Percentiles rank a stretch among this genome's conserved stretches.
phyloP scores from a whole-genome alignment of 2,888 invertebrate genomes.

The Andrena bicolor region DNA sequence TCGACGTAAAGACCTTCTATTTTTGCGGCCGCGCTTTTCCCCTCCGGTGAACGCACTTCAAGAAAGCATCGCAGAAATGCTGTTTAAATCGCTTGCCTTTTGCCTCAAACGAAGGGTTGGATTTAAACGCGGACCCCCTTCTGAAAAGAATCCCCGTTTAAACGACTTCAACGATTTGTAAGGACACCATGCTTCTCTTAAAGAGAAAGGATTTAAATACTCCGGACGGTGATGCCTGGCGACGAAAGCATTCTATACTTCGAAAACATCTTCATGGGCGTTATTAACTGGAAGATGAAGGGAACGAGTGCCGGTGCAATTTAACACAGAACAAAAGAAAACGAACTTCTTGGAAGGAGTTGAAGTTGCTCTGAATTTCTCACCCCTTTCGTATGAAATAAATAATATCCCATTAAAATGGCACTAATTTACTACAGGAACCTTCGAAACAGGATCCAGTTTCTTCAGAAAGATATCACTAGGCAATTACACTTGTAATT shows the following conservation, averaged over 20 bases:
- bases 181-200: background rate
- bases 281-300: no score
- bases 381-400: no score
- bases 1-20: conserved; percentile 20
- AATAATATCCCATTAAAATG: no score
- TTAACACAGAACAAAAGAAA: background rate
- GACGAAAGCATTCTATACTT: background rate
- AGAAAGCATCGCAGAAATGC: conserved; percentile 13
- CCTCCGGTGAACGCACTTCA: background rate
- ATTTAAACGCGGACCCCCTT: background rate
- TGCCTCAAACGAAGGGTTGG: conserved; percentile 7
- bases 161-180: background rate
- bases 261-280: background rate
- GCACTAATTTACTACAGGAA: no score
- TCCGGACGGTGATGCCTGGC: no score
- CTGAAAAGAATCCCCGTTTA: background rate
- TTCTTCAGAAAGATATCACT: no score
- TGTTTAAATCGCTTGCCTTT: conserved; percentile 14
- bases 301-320: no score
- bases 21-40: background rate
- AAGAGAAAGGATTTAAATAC: background rate
- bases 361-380: no score
- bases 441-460: no score
- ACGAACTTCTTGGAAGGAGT: background rate
- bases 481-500: background rate